Evolutionary conservation across 2,797 vertebrate species (phyloP).

Genomic region (Crypturellus tataupa): DNA sequence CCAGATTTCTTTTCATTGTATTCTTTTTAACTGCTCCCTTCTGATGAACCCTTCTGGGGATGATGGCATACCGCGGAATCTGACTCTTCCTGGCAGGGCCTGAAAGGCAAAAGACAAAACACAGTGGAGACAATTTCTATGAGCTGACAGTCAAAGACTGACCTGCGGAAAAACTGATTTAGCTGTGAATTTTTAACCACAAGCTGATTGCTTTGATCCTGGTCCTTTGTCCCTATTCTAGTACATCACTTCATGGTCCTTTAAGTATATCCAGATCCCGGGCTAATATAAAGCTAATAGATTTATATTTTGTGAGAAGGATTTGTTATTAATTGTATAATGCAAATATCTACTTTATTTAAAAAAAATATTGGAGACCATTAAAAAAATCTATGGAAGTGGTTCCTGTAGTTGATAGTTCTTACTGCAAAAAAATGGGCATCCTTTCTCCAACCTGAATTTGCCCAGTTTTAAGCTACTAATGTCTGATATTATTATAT

Average conservation of each 20-base stretch:
- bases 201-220: neutral
- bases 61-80: neutral
- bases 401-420: neutral
- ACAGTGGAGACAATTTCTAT: neutral
- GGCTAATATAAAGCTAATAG: neutral
- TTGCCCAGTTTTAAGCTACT: neutral
- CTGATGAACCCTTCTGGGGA: neutral
- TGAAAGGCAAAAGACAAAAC: constrained; percentile 16
- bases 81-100: neutral
- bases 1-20: constrained; percentile 15
- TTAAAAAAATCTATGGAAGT: neutral
- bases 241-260: neutral
- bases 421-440: neutral
- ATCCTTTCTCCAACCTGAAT: neutral
- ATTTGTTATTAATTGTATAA: neutral
- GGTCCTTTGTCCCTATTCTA: neutral
- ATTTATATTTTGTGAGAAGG: neutral
- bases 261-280: neutral
- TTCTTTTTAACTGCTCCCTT: neutral
- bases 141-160: neutral
- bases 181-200: neutral
- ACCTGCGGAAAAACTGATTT: neutral
- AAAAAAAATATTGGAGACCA: neutral
- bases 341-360: neutral
- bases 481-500: neutral